Percentiles rank a stretch among this genome's conserved stretches.
Evolutionary conservation across 2,113 vertebrate genomes (phyloP).

Genomic region (Seriola aureovittata): DNA sequence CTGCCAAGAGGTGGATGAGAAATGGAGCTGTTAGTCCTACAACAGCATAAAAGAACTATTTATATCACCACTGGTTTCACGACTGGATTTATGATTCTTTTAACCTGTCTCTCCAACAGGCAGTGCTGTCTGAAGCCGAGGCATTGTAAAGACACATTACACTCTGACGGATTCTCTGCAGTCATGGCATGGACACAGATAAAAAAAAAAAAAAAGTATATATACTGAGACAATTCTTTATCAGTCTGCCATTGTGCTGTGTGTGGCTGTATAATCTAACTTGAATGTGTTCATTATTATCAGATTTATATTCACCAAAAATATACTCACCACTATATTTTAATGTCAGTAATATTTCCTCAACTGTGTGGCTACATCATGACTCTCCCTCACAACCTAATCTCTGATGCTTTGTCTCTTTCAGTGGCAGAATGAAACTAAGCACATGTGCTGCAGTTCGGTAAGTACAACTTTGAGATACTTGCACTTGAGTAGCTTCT

Average conservation of each 20-base stretch:
- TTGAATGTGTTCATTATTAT: neutral
- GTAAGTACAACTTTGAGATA: neutral
- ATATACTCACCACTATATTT: neutral
- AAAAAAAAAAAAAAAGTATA: neutral
- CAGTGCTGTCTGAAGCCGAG: conserved; percentile 49
- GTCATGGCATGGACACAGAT: conserved; percentile 4
- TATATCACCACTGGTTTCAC: conserved; percentile 68
- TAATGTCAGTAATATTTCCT: conserved; percentile 4
- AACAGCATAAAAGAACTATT: conserved; percentile 76
- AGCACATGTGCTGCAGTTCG: neutral
- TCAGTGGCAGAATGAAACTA: neutral
- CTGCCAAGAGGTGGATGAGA: conserved; percentile 66
- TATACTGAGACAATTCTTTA: neutral
- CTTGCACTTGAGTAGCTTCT: neutral
- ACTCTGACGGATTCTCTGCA: conserved; percentile 16
- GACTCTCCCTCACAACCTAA: neutral
- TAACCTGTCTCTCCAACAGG: conserved; percentile 60
- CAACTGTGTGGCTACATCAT: neutral
- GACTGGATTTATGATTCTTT: conserved; percentile 72
- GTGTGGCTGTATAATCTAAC: neutral
- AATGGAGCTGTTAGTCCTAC: conserved; percentile 65
- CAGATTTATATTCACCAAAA: conserved; percentile 2
- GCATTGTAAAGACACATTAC: conserved; percentile 47
- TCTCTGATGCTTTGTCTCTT: neutral
- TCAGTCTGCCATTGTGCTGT: neutral